Conservation (phyloP, 2,113 vertebrate species). For the Sorex araneus region DNA sequence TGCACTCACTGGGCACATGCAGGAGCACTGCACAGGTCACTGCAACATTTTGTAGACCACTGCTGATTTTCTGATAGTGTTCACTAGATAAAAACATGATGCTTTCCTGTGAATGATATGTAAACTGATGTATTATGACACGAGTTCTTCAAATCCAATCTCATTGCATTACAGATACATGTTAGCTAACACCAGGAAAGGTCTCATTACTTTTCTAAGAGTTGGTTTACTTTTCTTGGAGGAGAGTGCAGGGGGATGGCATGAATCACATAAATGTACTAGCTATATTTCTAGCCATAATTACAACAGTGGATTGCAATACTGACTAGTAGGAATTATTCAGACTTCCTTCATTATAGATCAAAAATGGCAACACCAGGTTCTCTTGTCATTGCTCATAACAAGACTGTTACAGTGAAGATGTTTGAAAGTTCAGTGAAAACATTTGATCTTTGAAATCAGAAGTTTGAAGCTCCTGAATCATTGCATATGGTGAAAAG, state of each 20-base stretch:
- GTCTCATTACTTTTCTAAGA: slow-evolving; percentile 50
- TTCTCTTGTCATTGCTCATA: slow-evolving; percentile 25
- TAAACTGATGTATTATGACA: neutral
- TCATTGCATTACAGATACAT: slow-evolving; percentile 10
- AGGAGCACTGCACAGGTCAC: neutral
- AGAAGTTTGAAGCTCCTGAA: slow-evolving; percentile 27
- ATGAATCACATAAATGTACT: neutral
- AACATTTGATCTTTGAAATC: slow-evolving; percentile 25
- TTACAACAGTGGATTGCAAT: slow-evolving; percentile 8
- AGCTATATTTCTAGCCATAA: slow-evolving; percentile 27
- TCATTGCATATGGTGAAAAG: slow-evolving; percentile 51
- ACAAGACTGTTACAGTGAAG: slow-evolving; percentile 30
- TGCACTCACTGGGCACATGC: neutral
- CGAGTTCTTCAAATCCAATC: slow-evolving; percentile 27
- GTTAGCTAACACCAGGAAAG: neutral
- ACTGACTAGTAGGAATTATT: slow-evolving; percentile 46
- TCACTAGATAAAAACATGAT: slow-evolving; percentile 5
- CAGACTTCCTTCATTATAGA: slow-evolving; percentile 46
- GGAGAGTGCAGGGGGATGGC: neutral
- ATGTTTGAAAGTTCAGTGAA: slow-evolving; percentile 55
- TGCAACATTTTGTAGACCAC: neutral
- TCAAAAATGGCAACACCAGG: slow-evolving; percentile 44
- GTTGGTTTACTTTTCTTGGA: slow-evolving; percentile 35
- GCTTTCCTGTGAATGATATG: slow-evolving; percentile 41
- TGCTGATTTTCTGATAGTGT: slow-evolving; percentile 35